phyloP scores from a whole-genome alignment of 1,140 invertebrate species.

The Drosophila rhopaloa region DNA sequence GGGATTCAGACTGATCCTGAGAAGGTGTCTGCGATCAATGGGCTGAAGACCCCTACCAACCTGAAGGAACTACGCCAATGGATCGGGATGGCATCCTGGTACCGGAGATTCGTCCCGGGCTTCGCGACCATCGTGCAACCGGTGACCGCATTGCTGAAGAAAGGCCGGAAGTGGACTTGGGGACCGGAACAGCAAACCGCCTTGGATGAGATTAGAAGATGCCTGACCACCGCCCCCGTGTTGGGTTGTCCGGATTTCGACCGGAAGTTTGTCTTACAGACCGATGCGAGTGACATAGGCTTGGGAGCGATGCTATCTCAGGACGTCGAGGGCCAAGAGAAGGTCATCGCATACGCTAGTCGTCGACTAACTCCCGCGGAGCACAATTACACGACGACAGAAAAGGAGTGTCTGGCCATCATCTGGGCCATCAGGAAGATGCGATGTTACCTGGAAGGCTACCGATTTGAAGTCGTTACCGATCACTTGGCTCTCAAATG shows the following conservation, averaged over 20 bases:
- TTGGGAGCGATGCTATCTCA: not conserved
- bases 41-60: not conserved
- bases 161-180: not conserved
- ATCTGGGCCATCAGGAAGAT: no score
- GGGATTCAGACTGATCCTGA: not conserved
- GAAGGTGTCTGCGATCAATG: not conserved
- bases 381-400: not conserved
- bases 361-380: not conserved
- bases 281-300: not conserved
- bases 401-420: no score
- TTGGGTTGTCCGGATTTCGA: not conserved
- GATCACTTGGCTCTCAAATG: no score
- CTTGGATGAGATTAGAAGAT: not conserved
- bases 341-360: not conserved
- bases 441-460: no score
- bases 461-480: no score
- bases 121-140: not conserved
- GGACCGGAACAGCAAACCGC: not conserved
- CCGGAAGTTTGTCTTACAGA: not conserved
- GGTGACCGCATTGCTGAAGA: not conserved
- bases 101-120: not conserved
- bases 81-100: not conserved
- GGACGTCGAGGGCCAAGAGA: not conserved
- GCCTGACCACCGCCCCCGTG: not conserved
- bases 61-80: no score